Evolutionary conservation across 92 coral and sea anemone genomes (phyloP).

Genomic region (Phenganax marumi): DNA sequence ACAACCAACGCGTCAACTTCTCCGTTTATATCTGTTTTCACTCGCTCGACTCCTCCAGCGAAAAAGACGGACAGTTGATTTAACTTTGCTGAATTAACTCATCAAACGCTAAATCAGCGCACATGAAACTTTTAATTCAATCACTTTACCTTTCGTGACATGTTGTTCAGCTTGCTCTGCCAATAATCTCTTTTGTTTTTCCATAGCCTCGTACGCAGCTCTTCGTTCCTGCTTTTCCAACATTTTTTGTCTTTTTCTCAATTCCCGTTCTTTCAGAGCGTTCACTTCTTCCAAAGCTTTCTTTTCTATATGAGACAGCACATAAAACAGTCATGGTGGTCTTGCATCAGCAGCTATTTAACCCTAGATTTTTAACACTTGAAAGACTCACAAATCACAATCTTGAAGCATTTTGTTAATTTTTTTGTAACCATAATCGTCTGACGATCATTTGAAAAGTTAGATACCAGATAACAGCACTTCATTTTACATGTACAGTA

Average conservation of each 20-base stretch:
- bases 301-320: constrained; percentile 49
- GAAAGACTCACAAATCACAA: background rate
- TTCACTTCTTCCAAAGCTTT: constrained; percentile 62
- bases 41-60: no score
- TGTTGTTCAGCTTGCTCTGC: constrained; percentile 62
- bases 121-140: background rate
- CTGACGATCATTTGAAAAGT: no score
- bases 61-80: background rate
- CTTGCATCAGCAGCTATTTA: background rate
- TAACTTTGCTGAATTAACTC: background rate
- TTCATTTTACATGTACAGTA: no score
- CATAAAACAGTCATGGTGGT: background rate
- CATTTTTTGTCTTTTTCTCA: constrained; percentile 70
- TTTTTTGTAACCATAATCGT: no score
- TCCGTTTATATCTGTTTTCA: no score
- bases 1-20: no score
- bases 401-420: no score
- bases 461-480: no score
- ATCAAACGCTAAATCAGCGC: background rate
- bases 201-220: constrained; percentile 90
- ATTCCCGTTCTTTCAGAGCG: constrained; percentile 63
- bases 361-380: background rate
- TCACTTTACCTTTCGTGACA: background rate
- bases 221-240: constrained; percentile 79
- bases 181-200: constrained; percentile 79